Base-by-base conservation (phyloP, 2,888 invertebrate species). In the Morinoia aosen region DNA sequence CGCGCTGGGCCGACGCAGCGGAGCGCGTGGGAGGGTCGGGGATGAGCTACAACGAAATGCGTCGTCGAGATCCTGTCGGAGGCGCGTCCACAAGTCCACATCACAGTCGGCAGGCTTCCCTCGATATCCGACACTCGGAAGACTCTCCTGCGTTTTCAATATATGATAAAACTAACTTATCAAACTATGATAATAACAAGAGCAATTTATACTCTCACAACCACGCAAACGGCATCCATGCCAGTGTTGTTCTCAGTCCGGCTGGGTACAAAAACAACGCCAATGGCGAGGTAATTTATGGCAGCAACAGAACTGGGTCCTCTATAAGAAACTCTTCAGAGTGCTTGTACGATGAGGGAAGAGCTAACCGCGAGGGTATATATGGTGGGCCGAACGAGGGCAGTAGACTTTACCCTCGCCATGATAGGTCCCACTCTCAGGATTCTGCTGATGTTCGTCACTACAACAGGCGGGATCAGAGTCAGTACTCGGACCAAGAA, bases 1-100 rank as follows among this genome's bases (percentile, higher is more conserved):
- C 95, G 25, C 95, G 96, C 40, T 96, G 96, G 96, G 96, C 96
- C 40, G 96, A 96, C 64, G 96, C 96, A 58, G 96, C 96, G 16
- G 96, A 96, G 48, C 95, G 95, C 7, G 95, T 91, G 48, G 64
- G 96, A 19, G 96, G 95, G 11, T 58, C 96, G 14, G 94, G 58
- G 56, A 88, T 88, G 95, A 88, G 88, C 39, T 95, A 91, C 95
- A 95, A 96, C 93, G 96, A 96, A 90, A 96, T 96, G n/a, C 95
- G 95, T 61, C 94, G 96, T 16, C 91, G 96, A 64, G 96, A 96
- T 39, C 96, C 96, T 19, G 90, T 96, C 11, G 96, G 96, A 19
- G 96, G 96, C 7, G 96, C 96, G 11, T 95, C 96, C 58, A 95
- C 96, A 39, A 96, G 96, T n/a, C 96, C 96, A 57, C 90, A 95